Evolutionary conservation across 2,113 vertebrate genomes (phyloP).

Genomic region (Mobula birostris): DNA sequence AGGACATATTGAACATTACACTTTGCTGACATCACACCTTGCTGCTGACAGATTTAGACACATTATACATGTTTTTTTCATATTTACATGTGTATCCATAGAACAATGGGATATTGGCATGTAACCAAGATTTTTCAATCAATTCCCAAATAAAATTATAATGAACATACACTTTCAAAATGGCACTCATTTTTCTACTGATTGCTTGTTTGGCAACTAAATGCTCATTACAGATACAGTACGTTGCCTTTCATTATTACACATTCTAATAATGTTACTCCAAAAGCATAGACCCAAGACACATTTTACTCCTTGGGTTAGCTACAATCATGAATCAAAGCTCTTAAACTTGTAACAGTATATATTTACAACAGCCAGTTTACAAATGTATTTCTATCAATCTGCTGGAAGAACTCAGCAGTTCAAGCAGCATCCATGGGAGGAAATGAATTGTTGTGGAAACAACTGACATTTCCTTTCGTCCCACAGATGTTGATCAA

Average conservation of each 20-base stretch:
- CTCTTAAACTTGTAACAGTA: background rate
- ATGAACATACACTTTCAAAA: background rate
- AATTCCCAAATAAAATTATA: background rate
- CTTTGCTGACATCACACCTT: background rate
- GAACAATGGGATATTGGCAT: background rate
- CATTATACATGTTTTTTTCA: background rate
- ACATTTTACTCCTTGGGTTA: background rate
- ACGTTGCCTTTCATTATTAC: background rate
- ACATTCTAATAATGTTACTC: background rate
- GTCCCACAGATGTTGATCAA: no score
- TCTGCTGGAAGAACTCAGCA: no score
- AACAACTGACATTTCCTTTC: no score
- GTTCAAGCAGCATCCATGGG: no score
- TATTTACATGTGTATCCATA: background rate
- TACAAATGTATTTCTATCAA: background rate
- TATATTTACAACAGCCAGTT: background rate
- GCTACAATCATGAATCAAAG: background rate
- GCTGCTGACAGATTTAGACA: background rate
- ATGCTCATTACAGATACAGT: background rate
- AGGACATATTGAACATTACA: background rate
- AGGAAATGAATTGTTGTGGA: no score
- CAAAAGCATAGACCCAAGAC: background rate
- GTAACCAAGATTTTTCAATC: background rate
- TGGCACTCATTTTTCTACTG: background rate
- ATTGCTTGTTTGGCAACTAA: background rate